Base-by-base conservation (phyloP, 2,888 invertebrate genomes). In the Hypercompe scribonia region DNA sequence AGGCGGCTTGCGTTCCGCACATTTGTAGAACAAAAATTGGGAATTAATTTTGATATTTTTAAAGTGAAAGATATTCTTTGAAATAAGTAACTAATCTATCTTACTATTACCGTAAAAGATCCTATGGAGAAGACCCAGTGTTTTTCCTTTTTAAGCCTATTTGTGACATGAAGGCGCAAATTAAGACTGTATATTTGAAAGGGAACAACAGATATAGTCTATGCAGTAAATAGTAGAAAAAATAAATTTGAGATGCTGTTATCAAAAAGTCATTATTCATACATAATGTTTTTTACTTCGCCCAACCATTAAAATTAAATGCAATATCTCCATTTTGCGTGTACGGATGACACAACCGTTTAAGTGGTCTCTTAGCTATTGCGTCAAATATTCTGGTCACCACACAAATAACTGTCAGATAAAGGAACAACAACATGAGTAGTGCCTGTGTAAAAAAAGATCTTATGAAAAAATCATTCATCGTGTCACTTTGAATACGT, bases 241-340 rank as follows among this genome's bases (percentile, higher is more conserved):
- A n/a, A n/a, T 18, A 3, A n/a, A 65, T 65, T 33, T 31, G 31
- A 31, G 21, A 3, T 66, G 42, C 31, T 28, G 65, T 65, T 28
- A 66, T 66, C 21, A 65, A 65, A 66, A 31, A 66, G 66, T 24
- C 42, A 66, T 42, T 66, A 66, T 66, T 31, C 18, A 65, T 42
- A 46, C 24, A 66, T 18, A 10, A 46, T 11, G 18, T 24, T 66
- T 66, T 65, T 39, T 18, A 65, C 39, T 1, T 28, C 8, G 42
- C 21, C 4, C 42, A 7, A 42, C 33, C 66, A 46, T 66, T 24
- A 66, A 42, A 66, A 46, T 24, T 66, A 66, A 66, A 24, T 46
- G 33, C 66, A 66, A 31, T 24, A 33, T 28, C 15, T 65, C 31
- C 15, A 61, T 61, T 61, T 61, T 31, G 31, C 18, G 31, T 31